phyloP scores from a whole-genome alignment of 2,113 vertebrate genomes.

The Argyrosomus japonicus region DNA sequence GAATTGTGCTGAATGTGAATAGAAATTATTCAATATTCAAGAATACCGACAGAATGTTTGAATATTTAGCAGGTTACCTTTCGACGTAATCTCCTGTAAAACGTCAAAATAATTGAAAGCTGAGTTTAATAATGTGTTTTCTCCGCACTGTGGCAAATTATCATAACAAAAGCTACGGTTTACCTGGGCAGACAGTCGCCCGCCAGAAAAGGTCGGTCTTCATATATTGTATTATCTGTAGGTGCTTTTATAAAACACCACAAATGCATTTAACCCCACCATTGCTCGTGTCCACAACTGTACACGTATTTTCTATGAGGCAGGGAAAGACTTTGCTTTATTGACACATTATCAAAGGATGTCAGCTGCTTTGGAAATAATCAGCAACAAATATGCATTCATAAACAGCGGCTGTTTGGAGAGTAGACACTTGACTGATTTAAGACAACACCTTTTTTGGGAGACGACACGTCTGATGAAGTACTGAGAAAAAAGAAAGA shows the following conservation, averaged over 20 bases:
- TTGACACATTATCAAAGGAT: conserved; percentile 3
- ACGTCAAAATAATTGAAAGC: conserved; percentile 62
- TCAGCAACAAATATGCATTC: conserved; percentile 16
- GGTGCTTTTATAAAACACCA: conserved; percentile 3
- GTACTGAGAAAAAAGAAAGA: conserved; percentile 27
- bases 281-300: neutral
- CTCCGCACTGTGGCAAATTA: conserved; percentile 48
- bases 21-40: conserved; percentile 67
- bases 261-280: conserved; percentile 17
- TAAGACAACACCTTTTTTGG: conserved; percentile 7
- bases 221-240: neutral
- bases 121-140: conserved; percentile 54
- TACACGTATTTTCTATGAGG: neutral
- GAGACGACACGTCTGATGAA: conserved; percentile 40
- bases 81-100: conserved; percentile 61
- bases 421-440: conserved; percentile 26
- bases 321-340: neutral
- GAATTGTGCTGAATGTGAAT: conserved; percentile 69
- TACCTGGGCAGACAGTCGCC: conserved; percentile 31
- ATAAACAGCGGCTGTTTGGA: conserved; percentile 18
- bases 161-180: conserved; percentile 63
- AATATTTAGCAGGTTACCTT: conserved; percentile 70
- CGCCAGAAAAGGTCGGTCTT: conserved; percentile 9
- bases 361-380: conserved; percentile 18
- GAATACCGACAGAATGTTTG: conserved; percentile 46